Base-by-base conservation (phyloP, 1,140 invertebrate genomes). In the Vollenhovia emeryi region DNA sequence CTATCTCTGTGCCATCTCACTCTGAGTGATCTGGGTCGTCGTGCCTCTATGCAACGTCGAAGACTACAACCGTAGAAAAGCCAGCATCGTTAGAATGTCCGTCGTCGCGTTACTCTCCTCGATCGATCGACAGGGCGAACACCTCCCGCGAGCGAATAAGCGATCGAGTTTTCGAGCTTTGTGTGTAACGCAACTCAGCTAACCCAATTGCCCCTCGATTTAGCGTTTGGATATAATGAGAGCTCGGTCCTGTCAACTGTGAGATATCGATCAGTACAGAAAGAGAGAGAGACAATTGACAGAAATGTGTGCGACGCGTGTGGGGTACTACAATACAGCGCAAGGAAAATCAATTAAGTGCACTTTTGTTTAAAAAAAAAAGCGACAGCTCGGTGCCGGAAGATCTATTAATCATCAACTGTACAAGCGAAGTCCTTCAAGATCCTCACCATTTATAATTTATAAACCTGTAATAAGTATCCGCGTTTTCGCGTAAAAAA, bases 1-100 rank as follows among this genome's bases (percentile, higher is more conserved):
- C 60, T 48, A 48, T 68, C 60, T 71, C 62, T 21, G 24, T 40
- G 24, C 18, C 30, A 30, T 75, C 62, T 66, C 36, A 75, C 21
- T 74, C 36, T n/a, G 62, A 36, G 57, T 36, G 48, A 86, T 82
- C 50, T 82, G 76, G 84, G 66, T 86, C 84, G 48, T 80, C 36
- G 60, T 30, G 52, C 5, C 75, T 33, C 43, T 48, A n/a, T 52
- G 52, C 24, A 43, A 48, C n/a, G 11, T 30, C 64, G 40, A 85
- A 69, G 84, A 79, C 48, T 76, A 55, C 30, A 59, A 78, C 15
- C 21, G 18, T 36, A 27, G 40, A 48, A 50, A 59, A 79, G 18
- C n/a, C 40, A 73, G 52, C n/a, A 21, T 8, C 48, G 13, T 8
- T 48, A 52, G 18, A 48, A 52, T 30, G 33, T 68, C 40, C 30